These are phyloP conservation scores for Steinernema carpocapsae DNA, from an alignment of 2,888 invertebrate species.

Conservation along the genomic window DNA sequence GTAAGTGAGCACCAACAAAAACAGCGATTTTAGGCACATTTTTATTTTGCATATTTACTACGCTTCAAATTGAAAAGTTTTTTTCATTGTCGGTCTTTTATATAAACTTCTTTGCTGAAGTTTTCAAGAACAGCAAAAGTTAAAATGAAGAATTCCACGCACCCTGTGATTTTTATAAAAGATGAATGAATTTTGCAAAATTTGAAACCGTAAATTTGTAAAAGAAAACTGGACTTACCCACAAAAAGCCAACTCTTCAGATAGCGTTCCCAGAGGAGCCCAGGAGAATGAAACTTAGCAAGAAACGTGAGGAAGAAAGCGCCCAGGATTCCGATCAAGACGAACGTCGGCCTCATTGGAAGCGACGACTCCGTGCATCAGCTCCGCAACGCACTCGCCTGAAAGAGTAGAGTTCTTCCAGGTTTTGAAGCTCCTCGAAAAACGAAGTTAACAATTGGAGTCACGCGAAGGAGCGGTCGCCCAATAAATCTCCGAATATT, in stretches of 20 bases:
- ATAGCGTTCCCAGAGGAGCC: background rate
- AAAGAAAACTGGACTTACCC: too few relatives aligned
- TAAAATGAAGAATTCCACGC: too few relatives aligned
- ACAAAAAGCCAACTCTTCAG: conserved; percentile 1
- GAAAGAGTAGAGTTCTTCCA: background rate
- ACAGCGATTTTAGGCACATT: too few relatives aligned
- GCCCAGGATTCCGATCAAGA: background rate
- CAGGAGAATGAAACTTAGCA: background rate
- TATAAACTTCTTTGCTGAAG: too few relatives aligned
- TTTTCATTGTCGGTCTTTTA: too few relatives aligned
- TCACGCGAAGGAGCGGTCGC: conserved; percentile 5
- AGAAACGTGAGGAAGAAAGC: conserved; percentile 1
- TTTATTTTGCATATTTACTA: too few relatives aligned
- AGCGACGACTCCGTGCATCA: background rate
- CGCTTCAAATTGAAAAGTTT: too few relatives aligned
- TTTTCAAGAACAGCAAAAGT: too few relatives aligned
- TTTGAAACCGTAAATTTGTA: too few relatives aligned
- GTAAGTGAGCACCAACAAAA: too few relatives aligned
- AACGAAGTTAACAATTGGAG: conserved; percentile 18
- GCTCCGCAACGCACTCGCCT: background rate
- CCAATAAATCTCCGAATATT: conserved; percentile 25
- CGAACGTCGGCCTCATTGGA: conserved; percentile 23
- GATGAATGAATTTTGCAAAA: too few relatives aligned
- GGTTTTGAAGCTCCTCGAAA: background rate
- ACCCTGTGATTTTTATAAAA: too few relatives aligned